Conservation (phyloP, 2,113 vertebrate species). For the Calidris pygmaea region DNA sequence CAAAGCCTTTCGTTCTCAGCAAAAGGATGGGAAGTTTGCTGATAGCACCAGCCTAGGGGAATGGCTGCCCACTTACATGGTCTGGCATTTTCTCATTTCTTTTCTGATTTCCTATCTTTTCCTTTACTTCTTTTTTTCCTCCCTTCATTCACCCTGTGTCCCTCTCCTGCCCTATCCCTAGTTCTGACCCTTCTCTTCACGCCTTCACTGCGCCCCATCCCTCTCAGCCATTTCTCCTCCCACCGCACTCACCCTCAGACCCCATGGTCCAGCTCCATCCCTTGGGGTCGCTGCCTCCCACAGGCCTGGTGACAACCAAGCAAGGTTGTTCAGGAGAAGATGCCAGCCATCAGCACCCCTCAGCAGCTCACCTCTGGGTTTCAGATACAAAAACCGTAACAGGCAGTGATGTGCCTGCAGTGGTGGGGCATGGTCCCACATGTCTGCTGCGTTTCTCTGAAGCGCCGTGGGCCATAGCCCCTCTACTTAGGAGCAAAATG, state of each 20-base stretch:
- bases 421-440: background rate
- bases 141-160: background rate
- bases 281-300: background rate
- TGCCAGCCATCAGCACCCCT: background rate
- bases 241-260: background rate
- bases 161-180: background rate
- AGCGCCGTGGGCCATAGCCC: background rate
- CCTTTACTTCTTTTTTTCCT: background rate
- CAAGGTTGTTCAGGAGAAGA: background rate
- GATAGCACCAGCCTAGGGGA: background rate
- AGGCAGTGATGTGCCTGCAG: background rate
- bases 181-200: background rate
- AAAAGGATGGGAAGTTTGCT: background rate
- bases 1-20: background rate
- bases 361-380: background rate
- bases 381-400: background rate
- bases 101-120: background rate
- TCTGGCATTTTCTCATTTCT: background rate
- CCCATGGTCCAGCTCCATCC: background rate
- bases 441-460: background rate
- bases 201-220: background rate
- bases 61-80: background rate
- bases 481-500: background rate
- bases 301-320: background rate
- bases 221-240: background rate